Conservation (phyloP, 1,140 invertebrate genomes). For the Aphis craccivora region DNA sequence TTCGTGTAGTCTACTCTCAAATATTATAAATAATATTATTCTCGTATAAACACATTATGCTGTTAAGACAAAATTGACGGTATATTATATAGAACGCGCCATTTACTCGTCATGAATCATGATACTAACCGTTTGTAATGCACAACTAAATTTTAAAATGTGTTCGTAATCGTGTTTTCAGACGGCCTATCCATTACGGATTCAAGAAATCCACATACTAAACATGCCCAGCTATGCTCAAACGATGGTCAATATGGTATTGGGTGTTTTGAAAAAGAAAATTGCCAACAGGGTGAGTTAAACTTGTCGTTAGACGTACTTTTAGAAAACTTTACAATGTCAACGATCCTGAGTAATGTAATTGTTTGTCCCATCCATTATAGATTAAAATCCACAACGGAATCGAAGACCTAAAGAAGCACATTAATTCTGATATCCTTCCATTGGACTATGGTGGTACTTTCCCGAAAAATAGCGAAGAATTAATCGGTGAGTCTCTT, state of each 20-base stretch:
- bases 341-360: neutral
- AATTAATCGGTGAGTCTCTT: conserved; percentile 37
- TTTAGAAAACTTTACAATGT: neutral
- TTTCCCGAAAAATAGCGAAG: conserved; percentile 28
- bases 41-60: neutral
- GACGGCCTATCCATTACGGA: conserved; percentile 39
- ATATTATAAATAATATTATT: neutral
- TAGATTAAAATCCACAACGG: conserved; percentile 28
- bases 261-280: conserved; percentile 39
- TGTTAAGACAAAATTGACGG: neutral
- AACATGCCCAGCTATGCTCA: conserved; percentile 34
- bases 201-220: conserved; percentile 28
- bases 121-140: neutral
- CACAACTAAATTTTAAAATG: neutral
- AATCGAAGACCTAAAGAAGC: neutral
- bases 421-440: neutral
- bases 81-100: neutral
- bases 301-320: neutral
- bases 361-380: neutral
- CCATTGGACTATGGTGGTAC: conserved; percentile 53
- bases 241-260: neutral
- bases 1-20: too few relatives aligned
- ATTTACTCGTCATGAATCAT: neutral
- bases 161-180: neutral
- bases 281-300: conserved; percentile 21